phyloP scores from a whole-genome alignment of 2,113 vertebrate genomes.

The Tragelaphus scriptus region DNA sequence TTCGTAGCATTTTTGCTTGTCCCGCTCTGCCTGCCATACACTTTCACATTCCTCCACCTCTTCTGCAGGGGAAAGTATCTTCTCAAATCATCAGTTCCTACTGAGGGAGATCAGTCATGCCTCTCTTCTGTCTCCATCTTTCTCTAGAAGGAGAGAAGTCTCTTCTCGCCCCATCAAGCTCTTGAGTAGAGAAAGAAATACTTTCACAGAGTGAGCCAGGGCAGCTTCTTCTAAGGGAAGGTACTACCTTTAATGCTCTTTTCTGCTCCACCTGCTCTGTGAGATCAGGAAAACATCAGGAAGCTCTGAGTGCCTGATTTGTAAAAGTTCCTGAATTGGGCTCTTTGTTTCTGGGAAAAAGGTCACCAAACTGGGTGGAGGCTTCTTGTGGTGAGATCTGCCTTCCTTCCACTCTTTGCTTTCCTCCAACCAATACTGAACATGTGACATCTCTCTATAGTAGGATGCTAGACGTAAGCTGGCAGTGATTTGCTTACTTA shows the following conservation, averaged over 20 bases:
- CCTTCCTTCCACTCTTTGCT: neutral
- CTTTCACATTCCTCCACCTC: neutral
- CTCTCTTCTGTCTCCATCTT: neutral
- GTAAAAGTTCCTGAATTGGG: neutral
- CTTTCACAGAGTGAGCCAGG: neutral
- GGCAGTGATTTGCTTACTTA: neutral
- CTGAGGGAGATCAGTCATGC: neutral
- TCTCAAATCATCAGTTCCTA: neutral
- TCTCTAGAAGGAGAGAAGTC: neutral
- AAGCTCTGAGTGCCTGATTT: neutral
- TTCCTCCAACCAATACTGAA: neutral
- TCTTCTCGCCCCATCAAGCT: neutral
- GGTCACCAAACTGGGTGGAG: neutral
- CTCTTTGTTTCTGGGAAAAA: slow-evolving; percentile 24
- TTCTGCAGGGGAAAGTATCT: neutral
- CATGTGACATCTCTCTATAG: neutral
- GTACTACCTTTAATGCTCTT: neutral
- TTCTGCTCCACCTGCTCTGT: slow-evolving; percentile 1
- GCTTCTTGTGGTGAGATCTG: slow-evolving; percentile 30
- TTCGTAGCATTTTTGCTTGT: neutral
- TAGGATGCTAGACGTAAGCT: neutral
- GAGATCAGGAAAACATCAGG: slow-evolving; percentile 51
- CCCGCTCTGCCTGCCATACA: accelerated
- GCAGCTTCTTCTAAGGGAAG: neutral
- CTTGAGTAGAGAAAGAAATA: neutral